Evolutionary conservation across 2,888 invertebrate species (phyloP).

Genomic region (Gymnosoma rotundatum): DNA sequence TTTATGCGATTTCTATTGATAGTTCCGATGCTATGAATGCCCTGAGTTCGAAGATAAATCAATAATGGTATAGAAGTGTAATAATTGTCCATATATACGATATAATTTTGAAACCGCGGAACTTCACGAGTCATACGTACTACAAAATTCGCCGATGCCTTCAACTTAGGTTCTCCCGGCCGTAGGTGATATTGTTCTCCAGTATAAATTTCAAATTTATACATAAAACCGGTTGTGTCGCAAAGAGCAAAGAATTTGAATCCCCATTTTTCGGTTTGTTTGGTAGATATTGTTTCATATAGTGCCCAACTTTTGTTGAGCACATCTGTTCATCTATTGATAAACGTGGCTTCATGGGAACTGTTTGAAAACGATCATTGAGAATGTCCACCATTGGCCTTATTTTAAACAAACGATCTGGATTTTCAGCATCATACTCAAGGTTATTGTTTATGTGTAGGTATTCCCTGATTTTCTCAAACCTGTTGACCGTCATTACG

Average conservation of each 20-base stretch:
- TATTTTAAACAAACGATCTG: slow-evolving; percentile 65
- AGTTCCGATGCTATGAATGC: slow-evolving; percentile 53
- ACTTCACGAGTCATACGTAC: slow-evolving; percentile 50
- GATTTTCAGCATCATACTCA: slow-evolving; percentile 25
- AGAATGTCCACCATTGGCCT: slow-evolving; percentile 54
- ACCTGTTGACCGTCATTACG: slow-evolving; percentile 59
- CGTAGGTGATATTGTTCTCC: slow-evolving; percentile 66
- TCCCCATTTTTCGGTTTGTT: slow-evolving; percentile 72
- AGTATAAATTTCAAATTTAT: slow-evolving; percentile 60
- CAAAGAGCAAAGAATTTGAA: slow-evolving; percentile 71
- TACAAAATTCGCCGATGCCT: slow-evolving; percentile 70
- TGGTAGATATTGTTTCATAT: slow-evolving; percentile 59
- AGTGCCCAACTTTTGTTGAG: slow-evolving; percentile 47
- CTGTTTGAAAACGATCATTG: slow-evolving; percentile 52
- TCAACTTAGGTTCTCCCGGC: slow-evolving; percentile 60
- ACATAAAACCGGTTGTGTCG: slow-evolving; percentile 70
- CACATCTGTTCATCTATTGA: slow-evolving; percentile 46
- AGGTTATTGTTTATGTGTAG: slow-evolving; percentile 1
- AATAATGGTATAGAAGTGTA: slow-evolving; percentile 50
- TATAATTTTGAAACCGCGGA: slow-evolving; percentile 35
- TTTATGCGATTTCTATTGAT: slow-evolving; percentile 46
- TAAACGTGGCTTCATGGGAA: slow-evolving; percentile 53
- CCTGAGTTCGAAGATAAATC: slow-evolving; percentile 48
- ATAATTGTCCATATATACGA: slow-evolving; percentile 44
- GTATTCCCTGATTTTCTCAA: slow-evolving; percentile 64